Evolutionary conservation across 2,888 invertebrate species (phyloP), one percentile per base, ranked within the genome.

Genomic region (Scaeva pyrastri): DNA sequence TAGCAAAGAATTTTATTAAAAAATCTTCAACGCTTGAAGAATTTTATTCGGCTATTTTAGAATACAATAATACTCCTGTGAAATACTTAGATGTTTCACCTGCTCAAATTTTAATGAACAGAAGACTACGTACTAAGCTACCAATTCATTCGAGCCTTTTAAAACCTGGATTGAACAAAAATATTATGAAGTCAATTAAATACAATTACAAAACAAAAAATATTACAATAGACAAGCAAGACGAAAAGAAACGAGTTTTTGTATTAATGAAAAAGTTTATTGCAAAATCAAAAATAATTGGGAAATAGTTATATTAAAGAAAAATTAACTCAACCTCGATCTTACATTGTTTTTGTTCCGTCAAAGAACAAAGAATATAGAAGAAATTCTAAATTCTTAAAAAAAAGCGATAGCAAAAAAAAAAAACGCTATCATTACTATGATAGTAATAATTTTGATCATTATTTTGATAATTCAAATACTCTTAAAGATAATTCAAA

Each of bases 231-330:
- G 14, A 64, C 23, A 31, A n/a, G 43, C n/a, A 41, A 52, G 50
- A 50, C 31, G 26, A 52, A 5, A n/a, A 7, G 31, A 68, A 50
- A 36, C 48, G n/a, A 70, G 14, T 26, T 55, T 52, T 70, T 14
- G 31, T 55, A 39, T 50, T 31, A 55, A 70, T 26, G 52, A 70
- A 26, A 41, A 55, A 41, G 70, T 70, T 43, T 55, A 41, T 55
- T 70, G 70, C 31, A 55, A 55, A 23, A 70, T 70, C 23, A 41
- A 36, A 68, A 68, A 68, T 52, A 68, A 50, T 19, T 68, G 39
- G 52, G 41, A 68, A 68, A 52, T 36, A 48, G 66, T 8, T 68
- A 48, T 23, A 66, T 66, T 16, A 66, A 50, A 26, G 48, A 39
- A 43, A 21, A 55, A 48, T 10, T 66, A 12, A 31, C 21, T 6